Evolutionary conservation across 2,888 invertebrate genomes (phyloP), one percentile per base, ranked within the genome.

Genomic region (Rhagonycha fulva): DNA sequence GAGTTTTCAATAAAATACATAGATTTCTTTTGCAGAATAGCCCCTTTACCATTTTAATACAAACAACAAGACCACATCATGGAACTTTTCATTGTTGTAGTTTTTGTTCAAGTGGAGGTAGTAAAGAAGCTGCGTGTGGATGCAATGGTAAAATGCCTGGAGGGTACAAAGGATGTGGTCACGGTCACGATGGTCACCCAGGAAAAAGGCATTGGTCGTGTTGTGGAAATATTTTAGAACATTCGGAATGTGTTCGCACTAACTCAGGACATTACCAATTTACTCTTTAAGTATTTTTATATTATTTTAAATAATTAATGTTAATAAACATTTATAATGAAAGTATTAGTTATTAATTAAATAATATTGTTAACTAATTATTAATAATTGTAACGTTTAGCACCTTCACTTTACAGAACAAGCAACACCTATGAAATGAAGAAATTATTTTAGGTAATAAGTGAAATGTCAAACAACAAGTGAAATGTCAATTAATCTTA

Each of bases 151-250:
- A 89, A 74, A 95, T 95, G 94, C 93, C 93, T 19, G 94, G 94
- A 80, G 91, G 91, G 9, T 93, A 92, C 81, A 91, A 89, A 88
- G 95, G 95, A 10, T 95, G 95, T 84, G 95, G 95, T 0, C 95
- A 95, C 88, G 95, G 95, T 2, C 95, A 95, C 87, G 89, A 90
- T 69, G 95, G 94, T 62, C 95, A 95, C 90, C 95, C 95, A 47
- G 95, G 95, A 76, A 88, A 91, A 77, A 89, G 93, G 10, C 95
- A 95, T 88, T 95, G 95, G 95, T 95, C 95, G 67, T 95, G 95
- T 86, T 95, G 95, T 87, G 95, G 93, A 77, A 90, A 88, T 87
- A 89, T 91, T 76, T 85, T 89, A 66, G 91, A 92, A 82, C 90
- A 90, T 85, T 92, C 92, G 0, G 90, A 91, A 81, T 93, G 93